Conservation (phyloP, 2,113 vertebrate genomes). For the Laticauda colubrina region DNA sequence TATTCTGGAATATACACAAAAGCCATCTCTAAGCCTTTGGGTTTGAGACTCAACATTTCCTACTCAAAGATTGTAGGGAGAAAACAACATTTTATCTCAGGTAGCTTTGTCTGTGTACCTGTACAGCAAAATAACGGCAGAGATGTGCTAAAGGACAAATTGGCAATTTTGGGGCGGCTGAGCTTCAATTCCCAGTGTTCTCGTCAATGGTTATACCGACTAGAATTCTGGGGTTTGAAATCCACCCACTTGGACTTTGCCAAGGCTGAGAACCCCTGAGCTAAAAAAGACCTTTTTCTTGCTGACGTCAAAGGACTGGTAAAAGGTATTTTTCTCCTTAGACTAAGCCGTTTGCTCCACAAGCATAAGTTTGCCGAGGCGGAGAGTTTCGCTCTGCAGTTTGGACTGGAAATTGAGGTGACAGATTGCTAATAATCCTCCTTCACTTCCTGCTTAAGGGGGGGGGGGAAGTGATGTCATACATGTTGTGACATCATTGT, state of each 20-base stretch:
- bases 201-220: too few relatives aligned
- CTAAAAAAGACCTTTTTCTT: background rate
- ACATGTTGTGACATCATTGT: background rate
- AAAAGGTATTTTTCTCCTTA: slow-evolving; percentile 49
- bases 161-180: too few relatives aligned
- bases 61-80: background rate
- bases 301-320: background rate
- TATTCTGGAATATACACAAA: background rate
- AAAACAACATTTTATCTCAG: background rate
- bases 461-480: background rate
- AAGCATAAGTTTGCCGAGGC: slow-evolving; percentile 94
- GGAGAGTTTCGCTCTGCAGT: slow-evolving; percentile 90
- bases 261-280: background rate
- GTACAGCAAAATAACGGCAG: background rate
- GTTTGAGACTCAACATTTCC: background rate
- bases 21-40: background rate
- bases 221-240: background rate
- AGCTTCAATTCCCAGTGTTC: too few relatives aligned
- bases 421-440: background rate
- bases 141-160: background rate
- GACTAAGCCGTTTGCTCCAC: slow-evolving; percentile 90
- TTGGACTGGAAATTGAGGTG: slow-evolving; percentile 93
- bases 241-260: background rate
- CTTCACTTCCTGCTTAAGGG: too few relatives aligned
- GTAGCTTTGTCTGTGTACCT: background rate